These are phyloP conservation scores for Virgularia gustaviana DNA, from an alignment of 92 coral and sea anemone species.

Conservation along the genomic window DNA sequence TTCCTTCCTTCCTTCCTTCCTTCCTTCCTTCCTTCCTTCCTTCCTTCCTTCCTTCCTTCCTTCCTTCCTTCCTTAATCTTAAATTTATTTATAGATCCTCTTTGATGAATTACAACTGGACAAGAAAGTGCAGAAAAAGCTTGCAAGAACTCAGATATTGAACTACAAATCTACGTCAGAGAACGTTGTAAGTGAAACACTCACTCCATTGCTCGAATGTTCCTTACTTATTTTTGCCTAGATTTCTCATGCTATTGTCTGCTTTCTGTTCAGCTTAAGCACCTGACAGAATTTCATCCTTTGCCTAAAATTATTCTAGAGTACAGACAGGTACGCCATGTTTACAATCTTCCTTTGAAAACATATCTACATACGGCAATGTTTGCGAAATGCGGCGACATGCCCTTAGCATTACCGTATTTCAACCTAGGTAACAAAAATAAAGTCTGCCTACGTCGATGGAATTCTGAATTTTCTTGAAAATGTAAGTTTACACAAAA, in stretches of 20 bases:
- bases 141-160: constrained; percentile 71
- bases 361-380: too few relatives aligned
- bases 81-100: constrained; percentile 53
- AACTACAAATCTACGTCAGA: constrained; percentile 86
- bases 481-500: constrained; percentile 59
- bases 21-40: not conserved
- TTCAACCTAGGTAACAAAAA: constrained; percentile 75
- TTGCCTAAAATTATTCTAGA: constrained; percentile 82
- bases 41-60: not conserved
- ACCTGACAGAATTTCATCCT: constrained; percentile 80
- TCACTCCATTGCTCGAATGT: too few relatives aligned
- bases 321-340: constrained; percentile 82
- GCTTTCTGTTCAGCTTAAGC: constrained; percentile 53
- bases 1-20: not conserved
- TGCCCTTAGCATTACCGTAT: too few relatives aligned
- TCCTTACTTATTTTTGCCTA: too few relatives aligned
- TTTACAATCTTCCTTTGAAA: too few relatives aligned
- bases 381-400: too few relatives aligned
- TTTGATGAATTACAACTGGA: constrained; percentile 83
- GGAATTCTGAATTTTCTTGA: constrained; percentile 68
- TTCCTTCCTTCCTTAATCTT: not conserved
- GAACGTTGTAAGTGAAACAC: constrained; percentile 62
- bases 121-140: constrained; percentile 67
- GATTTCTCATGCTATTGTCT: not conserved
- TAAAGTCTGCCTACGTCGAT: constrained; percentile 87